phyloP scores from a whole-genome alignment of 2,113 vertebrate species.

The Etheostoma cragini region DNA sequence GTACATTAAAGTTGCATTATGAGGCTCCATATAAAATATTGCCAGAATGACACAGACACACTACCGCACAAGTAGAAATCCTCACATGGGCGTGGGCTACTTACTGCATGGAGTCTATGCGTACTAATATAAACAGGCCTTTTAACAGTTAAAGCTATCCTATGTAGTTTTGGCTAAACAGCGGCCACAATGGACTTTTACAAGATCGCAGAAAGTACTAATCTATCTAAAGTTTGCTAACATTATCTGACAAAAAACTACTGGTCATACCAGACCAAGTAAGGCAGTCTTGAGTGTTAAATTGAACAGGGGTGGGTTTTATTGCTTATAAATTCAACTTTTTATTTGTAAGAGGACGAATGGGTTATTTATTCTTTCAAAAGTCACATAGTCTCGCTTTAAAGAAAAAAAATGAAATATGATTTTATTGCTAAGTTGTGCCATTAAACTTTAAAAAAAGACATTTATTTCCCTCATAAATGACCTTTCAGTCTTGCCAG shows the following conservation, averaged over 20 bases:
- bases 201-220: neutral
- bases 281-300: neutral
- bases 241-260: neutral
- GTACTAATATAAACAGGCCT: too few relatives aligned
- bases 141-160: neutral
- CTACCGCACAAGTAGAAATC: too few relatives aligned
- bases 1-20: conserved; percentile 1
- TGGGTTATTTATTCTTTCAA: neutral
- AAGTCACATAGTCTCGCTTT: neutral
- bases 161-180: neutral
- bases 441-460: neutral
- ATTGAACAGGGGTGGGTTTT: neutral
- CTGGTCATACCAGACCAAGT: neutral
- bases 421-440: neutral
- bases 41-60: too few relatives aligned
- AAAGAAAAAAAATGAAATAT: neutral
- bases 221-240: neutral
- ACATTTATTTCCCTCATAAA: neutral
- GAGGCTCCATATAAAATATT: neutral
- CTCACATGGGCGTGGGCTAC: too few relatives aligned
- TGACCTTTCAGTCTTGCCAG: neutral
- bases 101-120: too few relatives aligned
- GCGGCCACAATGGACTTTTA: neutral
- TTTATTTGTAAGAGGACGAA: neutral
- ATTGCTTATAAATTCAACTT: neutral